phyloP scores from a whole-genome alignment of 2,888 invertebrate species.

The Mythimna loreyi region DNA sequence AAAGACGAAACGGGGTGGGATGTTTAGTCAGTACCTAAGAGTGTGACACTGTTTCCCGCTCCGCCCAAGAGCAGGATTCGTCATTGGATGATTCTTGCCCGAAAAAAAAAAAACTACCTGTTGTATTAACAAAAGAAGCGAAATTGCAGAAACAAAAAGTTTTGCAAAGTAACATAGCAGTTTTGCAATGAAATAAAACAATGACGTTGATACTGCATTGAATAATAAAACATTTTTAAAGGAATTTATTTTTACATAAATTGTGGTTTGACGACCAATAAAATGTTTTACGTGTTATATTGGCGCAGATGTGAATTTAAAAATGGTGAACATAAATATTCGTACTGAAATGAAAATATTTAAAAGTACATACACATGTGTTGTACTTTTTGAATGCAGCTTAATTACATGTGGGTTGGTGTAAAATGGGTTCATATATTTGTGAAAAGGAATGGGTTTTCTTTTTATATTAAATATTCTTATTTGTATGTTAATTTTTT shows the following conservation, averaged over 20 bases:
- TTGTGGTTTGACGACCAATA: constrained; percentile 24
- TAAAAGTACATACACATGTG: constrained; percentile 9
- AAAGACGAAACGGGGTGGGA: too few relatives aligned
- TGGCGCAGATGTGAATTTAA: constrained; percentile 21
- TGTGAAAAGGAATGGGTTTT: too few relatives aligned
- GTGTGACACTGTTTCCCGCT: too few relatives aligned
- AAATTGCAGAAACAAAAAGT: too few relatives aligned
- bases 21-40: too few relatives aligned
- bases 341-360: constrained; percentile 31
- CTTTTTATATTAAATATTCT: too few relatives aligned
- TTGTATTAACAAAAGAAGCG: background rate
- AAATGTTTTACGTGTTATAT: constrained; percentile 14
- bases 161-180: background rate
- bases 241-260: constrained; percentile 27
- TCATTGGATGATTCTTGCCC: too few relatives aligned
- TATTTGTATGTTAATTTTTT: too few relatives aligned
- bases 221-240: constrained; percentile 1
- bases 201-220: background rate
- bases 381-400: constrained; percentile 5
- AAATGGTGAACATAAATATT: constrained; percentile 31
- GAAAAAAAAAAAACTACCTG: too few relatives aligned
- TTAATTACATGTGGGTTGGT: background rate
- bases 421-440: too few relatives aligned
- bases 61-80: too few relatives aligned
- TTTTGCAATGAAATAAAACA: background rate